phyloP scores from a whole-genome alignment of 1,140 invertebrate species.

The Stegodyphus dumicola region DNA sequence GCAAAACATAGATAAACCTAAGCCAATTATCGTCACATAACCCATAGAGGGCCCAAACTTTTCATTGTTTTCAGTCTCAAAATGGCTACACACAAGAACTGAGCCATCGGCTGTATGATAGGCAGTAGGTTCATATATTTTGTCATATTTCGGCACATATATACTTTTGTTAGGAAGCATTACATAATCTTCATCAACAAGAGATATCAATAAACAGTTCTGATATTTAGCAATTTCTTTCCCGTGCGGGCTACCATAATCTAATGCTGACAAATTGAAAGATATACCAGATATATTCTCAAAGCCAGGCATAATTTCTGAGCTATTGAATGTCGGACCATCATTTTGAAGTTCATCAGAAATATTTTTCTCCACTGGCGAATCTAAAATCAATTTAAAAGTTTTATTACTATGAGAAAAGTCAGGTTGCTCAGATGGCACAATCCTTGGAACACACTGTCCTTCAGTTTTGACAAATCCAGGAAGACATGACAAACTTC shows the following conservation, averaged over 20 bases:
- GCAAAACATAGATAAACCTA: conserved; percentile 71
- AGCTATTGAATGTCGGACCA: not conserved
- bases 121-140: conserved; percentile 65
- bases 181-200: conserved; percentile 69
- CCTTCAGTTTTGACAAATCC: not conserved
- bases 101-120: conserved; percentile 66
- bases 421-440: not conserved
- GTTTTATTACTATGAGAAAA: not conserved
- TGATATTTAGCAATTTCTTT: conserved; percentile 61
- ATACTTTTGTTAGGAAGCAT: conserved; percentile 67
- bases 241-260: not conserved
- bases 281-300: not conserved
- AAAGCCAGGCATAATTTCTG: not conserved
- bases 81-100: conserved; percentile 64
- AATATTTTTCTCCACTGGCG: not conserved
- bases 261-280: not conserved
- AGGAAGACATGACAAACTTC: conserved; percentile 66
- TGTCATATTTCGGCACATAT: conserved; percentile 68
- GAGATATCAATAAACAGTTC: conserved; percentile 68
- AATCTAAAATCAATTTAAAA: not conserved
- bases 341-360: not conserved
- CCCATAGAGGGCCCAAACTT: conserved; percentile 65
- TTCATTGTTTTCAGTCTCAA: not conserved
- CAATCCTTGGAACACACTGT: conserved; percentile 10
- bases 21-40: conserved; percentile 69